Conservation (phyloP, 2,113 vertebrate species). For the Pluvianellus socialis region DNA sequence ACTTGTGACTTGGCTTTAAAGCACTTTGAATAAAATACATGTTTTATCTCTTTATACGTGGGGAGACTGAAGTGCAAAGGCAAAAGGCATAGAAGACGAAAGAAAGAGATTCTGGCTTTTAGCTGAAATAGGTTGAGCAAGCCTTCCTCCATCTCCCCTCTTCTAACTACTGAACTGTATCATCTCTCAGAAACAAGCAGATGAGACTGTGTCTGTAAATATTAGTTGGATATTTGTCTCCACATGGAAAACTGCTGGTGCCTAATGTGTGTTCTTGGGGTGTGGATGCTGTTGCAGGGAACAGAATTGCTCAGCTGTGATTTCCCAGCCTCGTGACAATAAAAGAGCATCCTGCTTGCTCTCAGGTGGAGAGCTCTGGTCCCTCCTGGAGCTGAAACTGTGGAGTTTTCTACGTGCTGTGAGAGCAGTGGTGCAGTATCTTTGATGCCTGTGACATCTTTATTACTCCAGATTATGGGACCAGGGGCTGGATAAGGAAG, state of each 20-base stretch:
- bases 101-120: not conserved
- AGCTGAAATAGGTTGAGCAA: not conserved
- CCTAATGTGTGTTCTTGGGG: not conserved
- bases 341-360: not conserved
- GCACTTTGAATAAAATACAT: not conserved
- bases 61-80: not conserved
- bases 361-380: rapidly evolving
- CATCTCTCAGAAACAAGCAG: not conserved
- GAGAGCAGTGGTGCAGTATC: not conserved
- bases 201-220: not conserved
- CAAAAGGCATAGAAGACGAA: not conserved
- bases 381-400: not conserved
- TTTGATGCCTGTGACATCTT: not conserved
- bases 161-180: not conserved
- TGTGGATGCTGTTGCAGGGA: not conserved
- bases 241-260: not conserved
- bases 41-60: not conserved
- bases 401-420: not conserved
- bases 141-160: not conserved
- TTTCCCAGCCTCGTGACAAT: not conserved
- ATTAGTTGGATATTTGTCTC: not conserved
- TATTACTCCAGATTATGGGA: not conserved
- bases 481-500: not conserved
- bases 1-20: slow-evolving; percentile 20
- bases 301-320: not conserved